Evolutionary conservation across 2,113 vertebrate genomes (phyloP).

Genomic region (Toxotes jaculatrix): DNA sequence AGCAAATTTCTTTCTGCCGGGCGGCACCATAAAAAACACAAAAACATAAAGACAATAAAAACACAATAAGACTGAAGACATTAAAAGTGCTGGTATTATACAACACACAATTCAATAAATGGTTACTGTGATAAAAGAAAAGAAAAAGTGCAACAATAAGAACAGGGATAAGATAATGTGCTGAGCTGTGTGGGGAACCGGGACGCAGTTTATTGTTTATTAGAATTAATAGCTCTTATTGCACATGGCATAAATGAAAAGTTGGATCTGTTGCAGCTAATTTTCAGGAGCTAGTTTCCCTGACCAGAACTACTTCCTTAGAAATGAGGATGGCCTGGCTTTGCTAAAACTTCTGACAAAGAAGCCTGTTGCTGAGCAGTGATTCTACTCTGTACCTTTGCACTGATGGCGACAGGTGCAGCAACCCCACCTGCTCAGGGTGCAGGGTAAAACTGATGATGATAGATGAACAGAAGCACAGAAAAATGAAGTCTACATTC

Average conservation of each 20-base stretch:
- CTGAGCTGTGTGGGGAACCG: not conserved
- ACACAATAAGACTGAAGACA: not conserved
- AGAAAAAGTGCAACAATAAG: not conserved
- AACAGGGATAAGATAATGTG: not conserved
- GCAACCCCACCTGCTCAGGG: not conserved
- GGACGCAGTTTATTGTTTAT: not conserved
- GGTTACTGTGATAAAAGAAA: not conserved
- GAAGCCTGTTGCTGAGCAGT: not conserved
- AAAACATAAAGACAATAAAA: not conserved
- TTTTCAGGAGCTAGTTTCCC: not conserved
- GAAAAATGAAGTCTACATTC: not conserved
- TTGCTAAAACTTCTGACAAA: not conserved
- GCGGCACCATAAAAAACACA: not conserved
- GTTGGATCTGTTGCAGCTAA: not conserved
- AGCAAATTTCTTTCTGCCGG: not conserved
- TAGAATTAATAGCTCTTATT: not conserved
- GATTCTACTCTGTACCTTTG: not conserved
- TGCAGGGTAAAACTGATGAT: not conserved
- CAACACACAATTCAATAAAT: not conserved
- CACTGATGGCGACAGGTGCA: not conserved
- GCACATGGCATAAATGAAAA: not conserved
- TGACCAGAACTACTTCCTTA: not conserved
- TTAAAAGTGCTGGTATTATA: not conserved
- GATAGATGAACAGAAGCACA: not conserved
- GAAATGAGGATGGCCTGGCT: not conserved